phyloP scores from a whole-genome alignment of 1,140 invertebrate genomes.

The Gerris buenoi region DNA sequence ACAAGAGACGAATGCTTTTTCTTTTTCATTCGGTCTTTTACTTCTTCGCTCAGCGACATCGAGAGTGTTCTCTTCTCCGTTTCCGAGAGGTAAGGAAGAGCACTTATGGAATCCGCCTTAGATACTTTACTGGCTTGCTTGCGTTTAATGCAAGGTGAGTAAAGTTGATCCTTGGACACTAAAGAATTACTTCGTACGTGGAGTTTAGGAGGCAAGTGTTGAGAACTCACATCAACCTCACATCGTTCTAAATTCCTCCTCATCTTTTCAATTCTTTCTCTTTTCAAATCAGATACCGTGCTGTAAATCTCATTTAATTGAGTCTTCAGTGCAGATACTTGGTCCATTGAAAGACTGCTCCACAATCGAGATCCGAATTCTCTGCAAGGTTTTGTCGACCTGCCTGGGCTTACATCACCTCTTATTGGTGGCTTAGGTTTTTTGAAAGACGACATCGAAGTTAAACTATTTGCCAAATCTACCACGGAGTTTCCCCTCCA shows the following conservation, averaged over 20 bases:
- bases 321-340: conserved; percentile 62
- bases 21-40: conserved; percentile 42
- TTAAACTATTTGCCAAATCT: conserved; percentile 51
- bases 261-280: conserved; percentile 29
- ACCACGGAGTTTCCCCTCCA: conserved; percentile 67
- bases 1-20: conserved; percentile 25
- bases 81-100: conserved; percentile 41
- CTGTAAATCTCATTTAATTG: conserved; percentile 71
- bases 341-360: conserved; percentile 69
- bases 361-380: conserved; percentile 53
- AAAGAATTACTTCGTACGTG: conserved; percentile 55
- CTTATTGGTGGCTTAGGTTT: conserved; percentile 21
- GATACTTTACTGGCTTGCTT: conserved; percentile 25
- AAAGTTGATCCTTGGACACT: conserved; percentile 31
- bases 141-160: conserved; percentile 29
- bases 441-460: conserved; percentile 17
- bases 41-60: conserved; percentile 51
- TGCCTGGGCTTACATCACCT: conserved; percentile 15
- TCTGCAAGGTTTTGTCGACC: conserved; percentile 14
- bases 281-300: conserved; percentile 29
- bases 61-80: conserved; percentile 55
- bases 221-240: conserved; percentile 33
- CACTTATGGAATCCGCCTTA: conserved; percentile 40
- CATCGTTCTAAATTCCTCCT: conserved; percentile 30
- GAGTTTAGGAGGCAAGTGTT: conserved; percentile 10